Base-by-base conservation (phyloP, 2,797 vertebrate species). In the Periparus ater region DNA sequence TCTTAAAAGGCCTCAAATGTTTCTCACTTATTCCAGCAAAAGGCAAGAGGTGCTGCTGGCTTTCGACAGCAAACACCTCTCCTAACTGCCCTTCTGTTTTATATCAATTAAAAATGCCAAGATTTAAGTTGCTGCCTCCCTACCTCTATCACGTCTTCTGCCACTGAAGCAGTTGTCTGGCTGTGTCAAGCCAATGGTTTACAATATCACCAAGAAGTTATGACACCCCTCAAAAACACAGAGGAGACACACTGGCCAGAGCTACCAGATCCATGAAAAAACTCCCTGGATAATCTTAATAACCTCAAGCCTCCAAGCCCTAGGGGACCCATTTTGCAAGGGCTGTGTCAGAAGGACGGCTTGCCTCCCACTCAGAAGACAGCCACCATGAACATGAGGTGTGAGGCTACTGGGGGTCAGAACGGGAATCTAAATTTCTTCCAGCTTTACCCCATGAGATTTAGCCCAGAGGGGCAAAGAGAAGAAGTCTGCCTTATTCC, bases 1-100 rank as follows among this genome's bases (percentile, higher is more conserved):
- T 90, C 91, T 61, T 79, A 90, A 90, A 93, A 88, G 38, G 71
- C 83, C 63, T 86, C 90, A 84, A 94, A 96, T 19, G 0, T 51
- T 91, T 88, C 89, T 87, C 88, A 65, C 83, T 95, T 73, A 42
- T 38, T 93, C 68, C 85, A 95, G 91, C 65, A 94, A 85, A 87
- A 90, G 53, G 60, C 70, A 85, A 72, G 85, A 95, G 47, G 76
- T 88, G 79, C 83, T 95, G 82, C 94, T 96, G 91, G 71, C 85
- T 93, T 95, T 94, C 88, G 65, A 88, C 88, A 91, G 85, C 85
- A 86, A 95, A 96, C 96, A 96, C 96, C 93, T 95, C 61, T 55
- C 57, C 44, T 88, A 91, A 88, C 80, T 65, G 71, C 89, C 85
- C n/a, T 82, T 82, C 96, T 97, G 94, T 15, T 96, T 94, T 48